Evolutionary conservation across 1,140 invertebrate genomes (phyloP), one percentile per base, ranked within the genome.

Genomic region (Ceratina calcarata): DNA sequence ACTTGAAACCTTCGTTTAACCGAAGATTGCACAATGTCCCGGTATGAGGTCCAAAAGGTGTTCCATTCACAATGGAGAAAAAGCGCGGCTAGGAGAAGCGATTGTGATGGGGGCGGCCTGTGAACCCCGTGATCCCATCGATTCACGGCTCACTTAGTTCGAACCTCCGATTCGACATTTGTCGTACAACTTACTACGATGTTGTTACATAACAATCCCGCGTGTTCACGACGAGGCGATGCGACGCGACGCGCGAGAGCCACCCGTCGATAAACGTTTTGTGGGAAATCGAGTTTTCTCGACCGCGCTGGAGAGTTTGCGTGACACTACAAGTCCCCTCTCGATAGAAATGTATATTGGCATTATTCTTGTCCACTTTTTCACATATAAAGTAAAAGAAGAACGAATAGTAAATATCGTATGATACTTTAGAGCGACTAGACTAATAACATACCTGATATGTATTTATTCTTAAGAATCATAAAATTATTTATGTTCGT

Each of bases 81-180:
- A 84, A 80, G 84, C 70, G 70, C 75, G n/a, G 74, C 24, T 78
- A 85, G 84, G 81, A 84, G 86, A 89, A 82, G 67, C 74, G 82
- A 81, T 86, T 70, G 70, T 57, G 53, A 77, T 62, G 37, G 67
- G 18, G 72, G 20, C 55, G n/a, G 57, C 62, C 67, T 73, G 69
- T 65, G 32, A 67, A 57, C 75, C 6, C 27, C 49, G 70, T 83
- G 80, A 88, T 87, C 87, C 81, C 87, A 86, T 91, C 89, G 89
- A 91, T 91, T 92, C 82, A 92, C 90, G 92, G 89, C 91, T 91
- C 91, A 91, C 90, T 92, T 92, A 91, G 87, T 92, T 89, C 89
- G 89, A 93, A 89, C 89, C 90, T 86, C 82, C 79, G 80, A 45
- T 80, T 83, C 89, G 91, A 92, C 90, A 91, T 92, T 92, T 92